A percentile compares a stretch with the other conserved stretches of the same genome.
These are phyloP conservation scores for Sinocyclocheilus maitianheensis DNA, from an alignment of 2,113 vertebrate species.

Conservation along the genomic window DNA sequence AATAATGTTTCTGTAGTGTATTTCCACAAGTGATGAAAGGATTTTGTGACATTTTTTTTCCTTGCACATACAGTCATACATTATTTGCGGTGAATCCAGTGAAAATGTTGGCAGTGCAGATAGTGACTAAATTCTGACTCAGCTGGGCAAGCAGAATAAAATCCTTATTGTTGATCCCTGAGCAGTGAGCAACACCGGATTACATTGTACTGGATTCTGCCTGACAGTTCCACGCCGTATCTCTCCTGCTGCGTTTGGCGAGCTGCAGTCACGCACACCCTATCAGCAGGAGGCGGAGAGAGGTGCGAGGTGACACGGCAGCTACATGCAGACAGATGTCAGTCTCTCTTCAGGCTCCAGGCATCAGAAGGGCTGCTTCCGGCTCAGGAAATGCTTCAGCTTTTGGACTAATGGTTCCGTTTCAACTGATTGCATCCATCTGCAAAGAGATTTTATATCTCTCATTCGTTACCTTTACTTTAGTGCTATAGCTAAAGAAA, in stretches of 20 bases:
- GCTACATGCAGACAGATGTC: slow-evolving; percentile 27
- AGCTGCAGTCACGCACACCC: slow-evolving; percentile 35
- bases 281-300: slow-evolving; percentile 26
- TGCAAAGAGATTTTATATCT: background rate
- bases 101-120: background rate
- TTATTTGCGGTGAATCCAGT: background rate
- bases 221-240: slow-evolving; percentile 9
- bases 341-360: slow-evolving; percentile 24
- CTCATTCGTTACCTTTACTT: slow-evolving; percentile 2
- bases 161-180: slow-evolving; percentile 2
- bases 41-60: background rate
- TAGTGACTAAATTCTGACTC: slow-evolving; percentile 4
- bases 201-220: slow-evolving; percentile 11
- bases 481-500: background rate
- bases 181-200: slow-evolving; percentile 24
- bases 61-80: background rate
- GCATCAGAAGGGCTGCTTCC: background rate
- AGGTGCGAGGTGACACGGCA: slow-evolving; percentile 7
- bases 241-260: background rate
- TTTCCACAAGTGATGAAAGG: too few species aligned
- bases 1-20: too few species aligned
- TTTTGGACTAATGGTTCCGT: background rate
- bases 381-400: background rate
- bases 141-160: background rate
- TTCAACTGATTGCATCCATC: background rate